Evolutionary conservation across 2,797 vertebrate species (phyloP), one percentile per base, ranked within the genome.

Genomic region (Neosalanx taihuensis): DNA sequence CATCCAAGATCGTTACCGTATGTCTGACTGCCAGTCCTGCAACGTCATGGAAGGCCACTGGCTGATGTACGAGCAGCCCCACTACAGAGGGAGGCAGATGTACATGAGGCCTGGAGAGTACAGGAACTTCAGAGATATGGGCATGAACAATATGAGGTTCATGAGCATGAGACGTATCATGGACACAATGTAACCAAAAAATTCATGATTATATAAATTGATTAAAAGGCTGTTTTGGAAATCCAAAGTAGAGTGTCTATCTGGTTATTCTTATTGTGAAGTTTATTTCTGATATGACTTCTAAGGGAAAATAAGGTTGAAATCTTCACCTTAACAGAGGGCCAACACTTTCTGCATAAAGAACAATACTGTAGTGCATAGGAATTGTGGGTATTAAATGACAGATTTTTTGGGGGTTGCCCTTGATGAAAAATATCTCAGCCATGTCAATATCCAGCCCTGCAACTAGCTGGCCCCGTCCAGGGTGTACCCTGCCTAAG

Each of bases 21-120:
- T 90, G 87, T 75, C 41, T 1, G 84, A 86, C 57, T 90, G 86
- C 84, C 6, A 53, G 85, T 91, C 91, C 81, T 85, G 84, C 76
- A 15, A 86, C 76, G 78, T 85, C 67, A 78, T 80, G 79, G 84
- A 83, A 5, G 84, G 75, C 33, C 83, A 89, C 83, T 91, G 90
- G 90, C 84, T 91, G 77, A 75, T 88, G 86, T 90, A 83, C 23
- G 89, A 90, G 74, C 88, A 90, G 56, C 35, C 89, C 74, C 62
- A 88, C 37, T 91, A 68, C 84, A 89, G 80, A 78, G 90, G 89
- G 79, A 89, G 9, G 78, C 81, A 80, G 87, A 80, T 82, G 81
- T 89, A 90, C 85, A 26, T 89, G 77, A 85, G 83, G 70, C 88
- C 87, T 0, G 87, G 90, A 69, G 90, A 91, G 77, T 84, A 85